Conservation (phyloP, 1,140 invertebrate genomes). For the Tetragonula clypearis region DNA sequence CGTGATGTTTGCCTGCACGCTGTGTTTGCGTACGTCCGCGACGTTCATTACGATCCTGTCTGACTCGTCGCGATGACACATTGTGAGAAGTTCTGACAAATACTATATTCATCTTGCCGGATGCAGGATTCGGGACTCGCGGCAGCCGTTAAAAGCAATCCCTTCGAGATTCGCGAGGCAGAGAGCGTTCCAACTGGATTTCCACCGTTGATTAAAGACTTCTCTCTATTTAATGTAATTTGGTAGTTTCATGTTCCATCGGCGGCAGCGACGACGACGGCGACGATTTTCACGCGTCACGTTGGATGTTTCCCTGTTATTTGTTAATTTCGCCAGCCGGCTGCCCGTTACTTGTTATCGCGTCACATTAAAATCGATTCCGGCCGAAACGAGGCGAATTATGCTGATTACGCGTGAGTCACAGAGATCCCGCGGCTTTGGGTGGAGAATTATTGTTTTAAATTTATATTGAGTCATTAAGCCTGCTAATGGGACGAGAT, state of each 20-base stretch:
- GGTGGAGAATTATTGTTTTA: not conserved
- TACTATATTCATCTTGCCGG: conserved; percentile 63
- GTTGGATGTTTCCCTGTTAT: not conserved
- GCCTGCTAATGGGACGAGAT: not conserved
- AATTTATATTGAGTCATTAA: not conserved
- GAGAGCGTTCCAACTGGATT: conserved; percentile 24
- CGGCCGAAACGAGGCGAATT: conserved; percentile 16
- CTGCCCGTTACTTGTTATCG: not conserved
- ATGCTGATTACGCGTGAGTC: not conserved
- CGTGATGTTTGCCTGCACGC: conserved; percentile 27
- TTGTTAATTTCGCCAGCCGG: not conserved
- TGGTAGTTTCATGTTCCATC: conserved; percentile 24
- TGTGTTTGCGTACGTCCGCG: not conserved
- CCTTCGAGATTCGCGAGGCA: conserved; percentile 7
- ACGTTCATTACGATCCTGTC: conserved; percentile 59
- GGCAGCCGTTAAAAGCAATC: conserved; percentile 36
- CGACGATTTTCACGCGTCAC: conserved; percentile 1
- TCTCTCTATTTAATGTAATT: conserved; percentile 46
- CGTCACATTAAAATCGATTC: not conserved
- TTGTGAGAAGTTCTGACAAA: conserved; percentile 69
- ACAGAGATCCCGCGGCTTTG: not conserved
- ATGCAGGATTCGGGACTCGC: conserved; percentile 45
- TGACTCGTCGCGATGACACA: conserved; percentile 64
- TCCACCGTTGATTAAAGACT: conserved; percentile 48
- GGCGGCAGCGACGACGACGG: not conserved